Conservation (phyloP, 2,113 vertebrate species). For the Porphyrio hochstetteri region DNA sequence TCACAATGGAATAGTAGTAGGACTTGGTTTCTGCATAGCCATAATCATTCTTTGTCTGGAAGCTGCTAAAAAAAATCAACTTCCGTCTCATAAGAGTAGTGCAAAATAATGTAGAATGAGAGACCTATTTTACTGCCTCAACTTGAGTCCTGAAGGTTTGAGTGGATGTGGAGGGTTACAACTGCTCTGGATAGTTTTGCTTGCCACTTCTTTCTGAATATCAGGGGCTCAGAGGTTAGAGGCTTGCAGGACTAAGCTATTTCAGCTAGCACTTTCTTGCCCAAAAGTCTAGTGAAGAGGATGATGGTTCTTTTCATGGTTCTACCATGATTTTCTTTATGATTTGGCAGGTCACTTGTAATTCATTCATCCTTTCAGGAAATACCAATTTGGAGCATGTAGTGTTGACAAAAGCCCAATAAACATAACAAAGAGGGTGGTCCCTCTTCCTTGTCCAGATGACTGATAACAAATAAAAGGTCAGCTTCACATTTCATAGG, state of each 20-base stretch:
- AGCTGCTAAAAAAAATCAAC: neutral
- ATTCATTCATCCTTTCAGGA: slow-evolving; percentile 69
- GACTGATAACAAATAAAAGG: slow-evolving; percentile 74
- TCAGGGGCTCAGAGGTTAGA: neutral
- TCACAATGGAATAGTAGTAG: neutral
- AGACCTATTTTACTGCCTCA: neutral
- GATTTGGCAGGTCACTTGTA: slow-evolving; percentile 46
- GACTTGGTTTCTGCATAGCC: neutral
- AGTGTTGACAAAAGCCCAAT: slow-evolving; percentile 62
- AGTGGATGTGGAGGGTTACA: neutral
- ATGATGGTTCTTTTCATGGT: neutral
- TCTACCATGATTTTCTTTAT: slow-evolving; percentile 11
- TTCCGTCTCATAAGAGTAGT: accelerated
- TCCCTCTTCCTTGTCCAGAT: slow-evolving; percentile 62
- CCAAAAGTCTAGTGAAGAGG: neutral
- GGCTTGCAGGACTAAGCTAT: neutral
- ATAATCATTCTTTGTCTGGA: neutral
- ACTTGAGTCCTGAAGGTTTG: neutral
- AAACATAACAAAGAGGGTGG: slow-evolving; percentile 73
- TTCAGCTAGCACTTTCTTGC: neutral
- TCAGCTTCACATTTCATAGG: slow-evolving; percentile 75
- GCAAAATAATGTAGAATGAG: neutral
- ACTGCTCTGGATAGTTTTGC: neutral
- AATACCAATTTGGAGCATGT: slow-evolving; percentile 54
- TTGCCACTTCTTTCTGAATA: neutral